Percentiles rank a stretch among this genome's conserved stretches.
phyloP scores from a whole-genome alignment of 2,113 vertebrate genomes.

The Nyctibius bracteatus region DNA sequence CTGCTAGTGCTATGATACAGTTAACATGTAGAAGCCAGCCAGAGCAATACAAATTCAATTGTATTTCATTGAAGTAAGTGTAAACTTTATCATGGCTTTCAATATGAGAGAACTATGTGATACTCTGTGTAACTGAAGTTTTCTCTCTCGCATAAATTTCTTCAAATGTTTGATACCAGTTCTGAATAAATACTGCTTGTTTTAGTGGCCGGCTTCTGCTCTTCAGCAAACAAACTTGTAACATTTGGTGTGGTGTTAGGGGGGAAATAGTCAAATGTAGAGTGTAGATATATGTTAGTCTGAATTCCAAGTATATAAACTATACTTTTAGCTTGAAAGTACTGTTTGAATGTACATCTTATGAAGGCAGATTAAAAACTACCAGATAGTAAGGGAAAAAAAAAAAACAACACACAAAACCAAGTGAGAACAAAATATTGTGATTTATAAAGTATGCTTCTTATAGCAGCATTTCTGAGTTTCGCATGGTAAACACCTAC shows the following conservation, averaged over 20 bases:
- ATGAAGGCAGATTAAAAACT: not conserved
- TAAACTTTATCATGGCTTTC: not conserved
- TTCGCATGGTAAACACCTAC: conserved; percentile 59
- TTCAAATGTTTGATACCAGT: not conserved
- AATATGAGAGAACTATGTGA: not conserved
- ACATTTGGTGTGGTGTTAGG: not conserved
- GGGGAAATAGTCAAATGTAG: not conserved
- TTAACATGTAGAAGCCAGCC: not conserved
- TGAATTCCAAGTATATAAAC: not conserved
- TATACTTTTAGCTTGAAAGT: not conserved
- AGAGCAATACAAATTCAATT: not conserved
- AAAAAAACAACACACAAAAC: not conserved
- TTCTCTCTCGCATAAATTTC: not conserved
- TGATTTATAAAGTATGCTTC: conserved; percentile 7
- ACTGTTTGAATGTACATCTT: not conserved
- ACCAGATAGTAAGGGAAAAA: not conserved
- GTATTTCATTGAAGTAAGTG: not conserved
- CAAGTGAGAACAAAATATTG: not conserved
- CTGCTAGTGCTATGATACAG: not conserved
- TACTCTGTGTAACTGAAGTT: not conserved
- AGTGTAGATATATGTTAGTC: not conserved
- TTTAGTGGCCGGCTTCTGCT: not conserved
- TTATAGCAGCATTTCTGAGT: conserved; percentile 19
- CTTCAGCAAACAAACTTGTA: not conserved
- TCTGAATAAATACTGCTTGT: not conserved